Percentiles rank a stretch among this genome's conserved stretches.
phyloP scores from a whole-genome alignment of 2,888 invertebrate species.

The Hecatera dysodea region DNA sequence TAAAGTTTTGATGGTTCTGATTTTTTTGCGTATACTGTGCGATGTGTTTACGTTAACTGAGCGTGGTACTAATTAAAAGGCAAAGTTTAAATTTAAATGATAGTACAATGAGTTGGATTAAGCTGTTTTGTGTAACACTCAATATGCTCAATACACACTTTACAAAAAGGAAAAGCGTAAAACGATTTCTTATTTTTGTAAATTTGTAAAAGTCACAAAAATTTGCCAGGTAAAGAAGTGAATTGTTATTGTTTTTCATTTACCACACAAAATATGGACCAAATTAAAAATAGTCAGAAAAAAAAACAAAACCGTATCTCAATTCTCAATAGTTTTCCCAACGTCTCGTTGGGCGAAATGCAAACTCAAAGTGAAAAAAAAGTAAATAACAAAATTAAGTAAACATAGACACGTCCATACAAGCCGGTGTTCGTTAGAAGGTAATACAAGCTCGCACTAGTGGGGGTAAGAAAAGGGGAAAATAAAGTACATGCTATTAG shows the following conservation, averaged over 20 bases:
- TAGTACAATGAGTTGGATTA: not conserved
- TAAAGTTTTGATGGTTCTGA: not conserved
- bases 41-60: not conserved
- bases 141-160: too few relatives aligned
- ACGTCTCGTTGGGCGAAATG: slow-evolving; percentile 86
- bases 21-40: not conserved
- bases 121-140: too few relatives aligned
- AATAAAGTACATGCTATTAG: slow-evolving; percentile 73
- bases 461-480: slow-evolving; percentile 51
- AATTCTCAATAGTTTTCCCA: slow-evolving; percentile 72
- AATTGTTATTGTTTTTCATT: not conserved
- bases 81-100: too few relatives aligned
- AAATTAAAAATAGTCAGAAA: too few relatives aligned
- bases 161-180: too few relatives aligned
- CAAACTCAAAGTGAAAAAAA: slow-evolving; percentile 82
- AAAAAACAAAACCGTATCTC: not conserved
- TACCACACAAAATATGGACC: not conserved
- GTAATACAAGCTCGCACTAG: slow-evolving; percentile 69
- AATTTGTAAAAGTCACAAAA: not conserved
- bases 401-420: slow-evolving; percentile 82
- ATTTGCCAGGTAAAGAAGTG: not conserved
- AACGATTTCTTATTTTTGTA: not conserved
- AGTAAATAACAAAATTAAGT: slow-evolving; percentile 75
- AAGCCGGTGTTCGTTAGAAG: slow-evolving; percentile 82
- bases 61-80: not conserved